Conservation (phyloP, 2,113 vertebrate species). For the Rattus rattus region DNA sequence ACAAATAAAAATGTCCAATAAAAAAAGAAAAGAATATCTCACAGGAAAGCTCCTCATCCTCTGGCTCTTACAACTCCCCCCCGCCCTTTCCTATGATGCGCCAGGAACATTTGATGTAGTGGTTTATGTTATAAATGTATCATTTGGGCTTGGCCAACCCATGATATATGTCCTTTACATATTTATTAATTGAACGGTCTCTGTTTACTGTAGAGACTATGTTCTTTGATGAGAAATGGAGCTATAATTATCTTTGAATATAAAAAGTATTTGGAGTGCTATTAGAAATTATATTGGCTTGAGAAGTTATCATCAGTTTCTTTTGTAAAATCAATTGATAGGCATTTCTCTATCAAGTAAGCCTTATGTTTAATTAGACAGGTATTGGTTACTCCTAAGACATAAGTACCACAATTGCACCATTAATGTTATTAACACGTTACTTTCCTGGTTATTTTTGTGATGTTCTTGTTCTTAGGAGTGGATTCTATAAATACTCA, state of each 20-base stretch:
- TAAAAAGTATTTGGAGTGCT: not conserved
- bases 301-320: not conserved
- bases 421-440: not conserved
- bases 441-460: not conserved
- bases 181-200: not conserved
- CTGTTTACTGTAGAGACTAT: not conserved
- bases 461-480: not conserved
- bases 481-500: not conserved
- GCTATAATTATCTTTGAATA: not conserved
- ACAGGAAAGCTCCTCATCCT: not conserved
- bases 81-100: not conserved
- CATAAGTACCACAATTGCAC: not conserved
- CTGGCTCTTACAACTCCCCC: not conserved
- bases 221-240: not conserved
- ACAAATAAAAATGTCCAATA: too few species aligned
- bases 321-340: not conserved
- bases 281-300: not conserved
- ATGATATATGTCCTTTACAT: not conserved
- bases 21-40: too few species aligned
- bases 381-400: not conserved
- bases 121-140: not conserved
- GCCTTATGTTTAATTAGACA: not conserved
- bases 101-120: not conserved
- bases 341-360: not conserved
- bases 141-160: not conserved